Percentiles rank a stretch among this genome's conserved stretches.
These are phyloP conservation scores for Misgurnus mizolepis DNA, from an alignment of 2,113 vertebrate genomes.

Conservation along the genomic window DNA sequence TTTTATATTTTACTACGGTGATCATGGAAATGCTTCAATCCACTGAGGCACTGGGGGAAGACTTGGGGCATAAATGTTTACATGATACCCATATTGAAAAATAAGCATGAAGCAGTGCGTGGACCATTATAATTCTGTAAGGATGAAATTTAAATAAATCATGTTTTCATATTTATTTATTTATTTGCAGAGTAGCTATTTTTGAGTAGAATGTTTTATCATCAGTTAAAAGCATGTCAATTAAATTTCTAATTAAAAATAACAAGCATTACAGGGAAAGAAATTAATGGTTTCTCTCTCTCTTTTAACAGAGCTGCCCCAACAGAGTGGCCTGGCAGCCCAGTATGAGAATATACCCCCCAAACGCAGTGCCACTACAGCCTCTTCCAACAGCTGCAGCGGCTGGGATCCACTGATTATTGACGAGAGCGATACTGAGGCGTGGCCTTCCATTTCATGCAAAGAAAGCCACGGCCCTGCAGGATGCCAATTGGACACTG, in stretches of 20 bases:
- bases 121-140: too few species aligned
- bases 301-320: conserved; percentile 79
- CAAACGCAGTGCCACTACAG: conserved; percentile 83
- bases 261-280: not conserved
- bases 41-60: too few species aligned
- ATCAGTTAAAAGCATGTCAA: not conserved
- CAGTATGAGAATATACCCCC: conserved; percentile 93
- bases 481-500: conserved; percentile 90
- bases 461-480: conserved; percentile 78
- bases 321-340: conserved; percentile 85
- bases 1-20: too few species aligned
- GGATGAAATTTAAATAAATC: too few species aligned
- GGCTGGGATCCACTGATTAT: conserved; percentile 93
- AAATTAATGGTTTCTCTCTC: conserved; percentile 33
- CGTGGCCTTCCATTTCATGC: conserved; percentile 90
- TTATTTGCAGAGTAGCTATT: too few species aligned
- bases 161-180: too few species aligned
- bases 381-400: conserved; percentile 72
- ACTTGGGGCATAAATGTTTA: too few species aligned
- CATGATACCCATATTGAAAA: too few species aligned
- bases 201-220: not conserved
- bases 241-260: not conserved
- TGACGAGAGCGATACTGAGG: conserved; percentile 89
- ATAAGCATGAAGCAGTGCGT: too few species aligned
- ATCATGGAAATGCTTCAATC: too few species aligned